A percentile compares a stretch with the other conserved stretches of the same genome.
phyloP scores from a whole-genome alignment of 2,797 vertebrate species.

The Oophaga sylvatica region DNA sequence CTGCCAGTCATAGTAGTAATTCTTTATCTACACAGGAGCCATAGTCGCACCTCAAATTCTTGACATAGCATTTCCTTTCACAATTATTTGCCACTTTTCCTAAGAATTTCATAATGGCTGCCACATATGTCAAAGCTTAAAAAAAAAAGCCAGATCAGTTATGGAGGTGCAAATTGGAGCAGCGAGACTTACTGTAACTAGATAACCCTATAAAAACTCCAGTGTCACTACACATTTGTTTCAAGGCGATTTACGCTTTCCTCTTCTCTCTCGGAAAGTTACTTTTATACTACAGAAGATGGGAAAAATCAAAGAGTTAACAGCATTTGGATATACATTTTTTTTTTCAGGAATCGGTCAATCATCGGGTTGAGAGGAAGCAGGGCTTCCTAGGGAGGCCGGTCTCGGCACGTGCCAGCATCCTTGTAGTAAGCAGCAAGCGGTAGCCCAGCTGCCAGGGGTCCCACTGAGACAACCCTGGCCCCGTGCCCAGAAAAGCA shows the following conservation, averaged over 20 bases:
- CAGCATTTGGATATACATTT: slow-evolving; percentile 19
- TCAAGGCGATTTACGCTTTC: not conserved
- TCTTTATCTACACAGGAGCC: not conserved
- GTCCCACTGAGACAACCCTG: slow-evolving; percentile 38
- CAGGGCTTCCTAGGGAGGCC: slow-evolving; percentile 56
- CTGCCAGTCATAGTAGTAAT: not conserved
- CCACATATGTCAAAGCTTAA: not conserved
- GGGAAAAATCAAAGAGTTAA: slow-evolving; percentile 37
- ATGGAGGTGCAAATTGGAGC: not conserved
- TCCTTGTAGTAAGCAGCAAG: slow-evolving; percentile 55
- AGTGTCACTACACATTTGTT: not conserved
- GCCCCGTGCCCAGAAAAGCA: slow-evolving; percentile 26
- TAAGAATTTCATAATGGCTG: not conserved
- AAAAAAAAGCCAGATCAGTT: not conserved
- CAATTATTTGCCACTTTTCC: not conserved
- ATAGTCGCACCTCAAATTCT: not conserved
- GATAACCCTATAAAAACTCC: slow-evolving; percentile 1
- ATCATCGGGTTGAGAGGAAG: slow-evolving; percentile 53
- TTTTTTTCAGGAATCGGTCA: slow-evolving; percentile 32
- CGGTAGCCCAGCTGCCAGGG: slow-evolving; percentile 60
- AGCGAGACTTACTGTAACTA: not conserved
- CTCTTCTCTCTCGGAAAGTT: not conserved
- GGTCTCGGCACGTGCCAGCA: slow-evolving; percentile 60
- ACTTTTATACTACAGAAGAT: not conserved
- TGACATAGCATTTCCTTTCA: not conserved